Evolutionary conservation across 2,888 invertebrate species (phyloP), one percentile per base, ranked within the genome.

Genomic region (Melinopterus prodromus): DNA sequence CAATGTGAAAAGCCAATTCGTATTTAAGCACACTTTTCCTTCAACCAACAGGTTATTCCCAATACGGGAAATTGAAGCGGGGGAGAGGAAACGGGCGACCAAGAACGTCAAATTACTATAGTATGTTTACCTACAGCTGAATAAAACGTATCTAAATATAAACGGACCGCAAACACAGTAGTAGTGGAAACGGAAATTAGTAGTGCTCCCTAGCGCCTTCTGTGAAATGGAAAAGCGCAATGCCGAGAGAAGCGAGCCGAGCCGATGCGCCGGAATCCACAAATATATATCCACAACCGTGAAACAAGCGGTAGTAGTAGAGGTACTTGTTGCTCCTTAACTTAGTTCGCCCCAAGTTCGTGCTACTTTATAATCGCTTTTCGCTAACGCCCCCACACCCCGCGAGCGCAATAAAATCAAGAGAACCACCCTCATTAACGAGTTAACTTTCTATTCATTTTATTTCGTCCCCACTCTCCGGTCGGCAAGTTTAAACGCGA

Each of bases 271-370:
- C 53, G 53, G 53, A 53, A 53, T 53, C 53, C 53, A 53, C 53
- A 53, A 53, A 53, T 53, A 53, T 53, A 53, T 53, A 53, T 53
- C 53, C 53, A 53, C 53, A 53, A 53, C 53, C 53, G 53, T 53
- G 53, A 53, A 53, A 53, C 53, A 53, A 53, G 53, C 53, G 53
- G 53, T 53, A 6, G 53, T 53, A 53, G 53, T 53, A 53, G 53
- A 53, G 53, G 53, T 12, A 53, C 53, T 53, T 53, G 53, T 53
- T 53, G 53, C 53, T 53, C 53, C 53, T 53, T 53, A 53, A 53
- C 53, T 53, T 53, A 53, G 53, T 53, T 53, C 53, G 12, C 53
- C 5, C 53, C 53, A 53, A 53, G 53, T 53, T 53, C 53, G 53
- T 53, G 53, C 53, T 53, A 53, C 53, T 53, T 53, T 53, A 53